A percentile compares a stretch with the other conserved stretches of the same genome.
Evolutionary conservation across 2,113 vertebrate genomes (phyloP).

Genomic region (Phyllostomus discolor): DNA sequence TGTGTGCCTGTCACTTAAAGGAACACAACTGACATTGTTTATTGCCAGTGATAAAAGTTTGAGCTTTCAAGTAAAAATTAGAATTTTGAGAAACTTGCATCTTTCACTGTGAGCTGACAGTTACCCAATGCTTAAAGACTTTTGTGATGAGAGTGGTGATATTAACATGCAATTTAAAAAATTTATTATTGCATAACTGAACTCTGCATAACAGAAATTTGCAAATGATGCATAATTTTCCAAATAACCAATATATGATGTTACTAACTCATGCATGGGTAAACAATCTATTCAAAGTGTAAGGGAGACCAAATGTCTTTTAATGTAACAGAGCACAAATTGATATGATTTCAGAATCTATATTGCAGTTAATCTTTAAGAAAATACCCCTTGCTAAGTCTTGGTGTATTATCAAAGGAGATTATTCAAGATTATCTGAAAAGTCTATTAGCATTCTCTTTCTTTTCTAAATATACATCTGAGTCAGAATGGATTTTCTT

Average conservation of each 20-base stretch:
- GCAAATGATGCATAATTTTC: slow-evolving; percentile 8
- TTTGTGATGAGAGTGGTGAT: slow-evolving; percentile 5
- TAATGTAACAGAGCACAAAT: neutral
- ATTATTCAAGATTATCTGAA: slow-evolving; percentile 32
- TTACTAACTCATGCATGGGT: neutral
- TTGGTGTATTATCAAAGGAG: slow-evolving; percentile 1
- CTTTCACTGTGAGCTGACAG: slow-evolving; percentile 38
- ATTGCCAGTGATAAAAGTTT: slow-evolving; percentile 53
- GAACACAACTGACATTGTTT: slow-evolving; percentile 49
- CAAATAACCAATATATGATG: neutral
- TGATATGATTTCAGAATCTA: neutral
- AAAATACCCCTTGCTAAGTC: slow-evolving; percentile 13
- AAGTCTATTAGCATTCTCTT: slow-evolving; percentile 4
- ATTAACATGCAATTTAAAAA: neutral
- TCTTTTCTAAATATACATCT: neutral
- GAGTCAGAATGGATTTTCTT: slow-evolving; percentile 33
- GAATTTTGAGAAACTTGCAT: slow-evolving; percentile 50
- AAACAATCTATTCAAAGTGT: neutral
- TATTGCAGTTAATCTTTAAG: neutral
- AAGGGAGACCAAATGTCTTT: neutral
- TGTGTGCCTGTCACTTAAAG: slow-evolving; percentile 43
- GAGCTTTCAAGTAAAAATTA: slow-evolving; percentile 60
- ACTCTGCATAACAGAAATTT: neutral
- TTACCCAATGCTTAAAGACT: neutral
- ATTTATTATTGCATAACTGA: neutral